A percentile compares a stretch with the other conserved stretches of the same genome.
Conservation (phyloP, 2,888 invertebrate genomes). For the Mactromeris polynyma region DNA sequence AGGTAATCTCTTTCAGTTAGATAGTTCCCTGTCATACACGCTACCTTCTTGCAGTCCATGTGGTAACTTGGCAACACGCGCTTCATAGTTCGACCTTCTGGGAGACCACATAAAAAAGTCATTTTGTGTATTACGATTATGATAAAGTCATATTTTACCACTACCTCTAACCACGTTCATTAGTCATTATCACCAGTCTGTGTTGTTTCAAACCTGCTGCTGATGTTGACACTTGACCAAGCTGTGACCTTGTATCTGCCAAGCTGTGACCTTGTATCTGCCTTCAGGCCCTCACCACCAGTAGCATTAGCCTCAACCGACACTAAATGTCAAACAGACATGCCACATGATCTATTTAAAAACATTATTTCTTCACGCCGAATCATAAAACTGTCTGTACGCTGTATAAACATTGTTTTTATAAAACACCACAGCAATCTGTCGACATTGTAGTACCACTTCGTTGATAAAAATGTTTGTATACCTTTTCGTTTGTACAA, state of each 20-base stretch:
- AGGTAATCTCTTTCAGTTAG: no score
- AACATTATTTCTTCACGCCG: neutral
- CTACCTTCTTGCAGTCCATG: no score
- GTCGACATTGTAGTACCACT: neutral
- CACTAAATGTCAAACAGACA: constrained; percentile 29
- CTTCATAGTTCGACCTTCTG: no score
- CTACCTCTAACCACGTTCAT: neutral
- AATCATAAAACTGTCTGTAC: constrained; percentile 8
- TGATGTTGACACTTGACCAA: constrained; percentile 27
- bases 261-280: constrained; percentile 18
- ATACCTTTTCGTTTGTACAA: neutral
- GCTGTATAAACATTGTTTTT: neutral
- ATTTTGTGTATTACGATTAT: neutral
- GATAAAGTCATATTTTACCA: neutral
- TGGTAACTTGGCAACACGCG: no score
- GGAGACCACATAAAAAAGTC: neutral
- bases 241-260: constrained; percentile 16
- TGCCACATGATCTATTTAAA: constrained; percentile 28
- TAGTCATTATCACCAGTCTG: neutral
- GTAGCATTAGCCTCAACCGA: neutral
- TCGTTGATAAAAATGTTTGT: neutral
- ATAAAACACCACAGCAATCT: neutral
- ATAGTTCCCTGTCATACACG: no score
- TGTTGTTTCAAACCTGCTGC: constrained; percentile 1
- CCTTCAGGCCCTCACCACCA: constrained; percentile 28